Percentiles rank a stretch among this genome's conserved stretches.
phyloP scores from a whole-genome alignment of 2,888 invertebrate species.

The Thysanoteuthis rhombus region DNA sequence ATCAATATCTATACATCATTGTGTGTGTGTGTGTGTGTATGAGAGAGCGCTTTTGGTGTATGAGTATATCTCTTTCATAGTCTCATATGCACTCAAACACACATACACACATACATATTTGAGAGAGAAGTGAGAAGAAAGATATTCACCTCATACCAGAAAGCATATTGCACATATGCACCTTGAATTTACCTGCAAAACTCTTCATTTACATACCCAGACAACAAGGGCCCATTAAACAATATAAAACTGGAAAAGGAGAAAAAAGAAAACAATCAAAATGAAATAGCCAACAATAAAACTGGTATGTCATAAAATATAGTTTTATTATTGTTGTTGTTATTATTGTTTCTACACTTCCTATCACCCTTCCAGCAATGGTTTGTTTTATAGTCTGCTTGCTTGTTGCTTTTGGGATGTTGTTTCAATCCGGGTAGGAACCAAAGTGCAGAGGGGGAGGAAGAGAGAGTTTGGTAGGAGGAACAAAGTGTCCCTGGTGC shows the following conservation, averaged over 20 bases:
- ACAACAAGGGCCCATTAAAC: conserved; percentile 12
- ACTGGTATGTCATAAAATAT: not conserved
- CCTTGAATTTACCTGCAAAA: not conserved
- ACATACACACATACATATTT: no score
- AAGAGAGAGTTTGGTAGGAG: not conserved
- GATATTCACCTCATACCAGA: no score
- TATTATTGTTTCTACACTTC: not conserved
- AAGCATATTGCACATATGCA: not conserved
- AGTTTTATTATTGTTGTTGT: not conserved
- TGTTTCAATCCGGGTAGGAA: not conserved
- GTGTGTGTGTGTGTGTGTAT: no score
- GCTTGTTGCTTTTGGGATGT: not conserved
- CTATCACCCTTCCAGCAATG: not conserved
- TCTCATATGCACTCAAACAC: no score
- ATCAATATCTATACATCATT: no score
- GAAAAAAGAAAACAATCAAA: not conserved
- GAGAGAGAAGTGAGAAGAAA: no score
- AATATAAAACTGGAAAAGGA: not conserved
- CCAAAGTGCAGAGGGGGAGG: not conserved
- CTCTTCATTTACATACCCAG: not conserved
- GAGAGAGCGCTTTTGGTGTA: no score
- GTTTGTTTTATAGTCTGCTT: not conserved
- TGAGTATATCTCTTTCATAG: no score
- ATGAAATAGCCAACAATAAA: not conserved
- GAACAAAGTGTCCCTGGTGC: not conserved